Evolutionary conservation across 1,140 invertebrate species (phyloP).

Genomic region (Platorchestia sp.): DNA sequence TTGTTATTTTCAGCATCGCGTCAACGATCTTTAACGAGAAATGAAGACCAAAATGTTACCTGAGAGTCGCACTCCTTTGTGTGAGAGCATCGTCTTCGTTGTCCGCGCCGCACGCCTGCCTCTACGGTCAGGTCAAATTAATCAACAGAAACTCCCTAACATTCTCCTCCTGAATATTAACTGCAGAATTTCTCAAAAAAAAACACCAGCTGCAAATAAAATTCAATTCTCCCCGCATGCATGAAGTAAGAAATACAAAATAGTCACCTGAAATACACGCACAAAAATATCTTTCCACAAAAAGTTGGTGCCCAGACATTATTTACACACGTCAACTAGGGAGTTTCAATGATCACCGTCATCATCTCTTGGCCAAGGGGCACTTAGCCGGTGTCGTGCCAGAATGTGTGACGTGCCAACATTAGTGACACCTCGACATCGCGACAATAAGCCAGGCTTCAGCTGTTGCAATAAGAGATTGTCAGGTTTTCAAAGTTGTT

Average conservation of each 20-base stretch:
- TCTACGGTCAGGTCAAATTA: not conserved
- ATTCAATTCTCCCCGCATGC: not conserved
- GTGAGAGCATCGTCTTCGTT: not conserved
- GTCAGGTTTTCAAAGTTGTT: not conserved
- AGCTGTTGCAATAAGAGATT: too few relatives aligned
- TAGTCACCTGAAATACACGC: not conserved
- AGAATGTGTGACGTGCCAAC: not conserved
- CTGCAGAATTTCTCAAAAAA: not conserved
- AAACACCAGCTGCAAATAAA: not conserved
- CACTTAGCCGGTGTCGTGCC: not conserved
- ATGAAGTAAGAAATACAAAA: not conserved
- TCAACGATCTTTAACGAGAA: not conserved
- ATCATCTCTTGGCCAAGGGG: not conserved
- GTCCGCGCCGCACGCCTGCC: too few relatives aligned
- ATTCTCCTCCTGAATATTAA: not conserved
- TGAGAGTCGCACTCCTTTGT: not conserved
- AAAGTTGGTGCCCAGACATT: not conserved
- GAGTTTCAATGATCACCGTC: not conserved
- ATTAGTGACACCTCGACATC: not conserved
- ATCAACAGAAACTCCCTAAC: not conserved
- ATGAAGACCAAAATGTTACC: not conserved
- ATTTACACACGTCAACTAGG: not conserved
- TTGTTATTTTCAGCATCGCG: not conserved
- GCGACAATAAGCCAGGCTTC: not conserved
- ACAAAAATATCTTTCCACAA: not conserved